Evolutionary conservation across 92 coral and sea anemone genomes (phyloP).

Genomic region (Porites rus): DNA sequence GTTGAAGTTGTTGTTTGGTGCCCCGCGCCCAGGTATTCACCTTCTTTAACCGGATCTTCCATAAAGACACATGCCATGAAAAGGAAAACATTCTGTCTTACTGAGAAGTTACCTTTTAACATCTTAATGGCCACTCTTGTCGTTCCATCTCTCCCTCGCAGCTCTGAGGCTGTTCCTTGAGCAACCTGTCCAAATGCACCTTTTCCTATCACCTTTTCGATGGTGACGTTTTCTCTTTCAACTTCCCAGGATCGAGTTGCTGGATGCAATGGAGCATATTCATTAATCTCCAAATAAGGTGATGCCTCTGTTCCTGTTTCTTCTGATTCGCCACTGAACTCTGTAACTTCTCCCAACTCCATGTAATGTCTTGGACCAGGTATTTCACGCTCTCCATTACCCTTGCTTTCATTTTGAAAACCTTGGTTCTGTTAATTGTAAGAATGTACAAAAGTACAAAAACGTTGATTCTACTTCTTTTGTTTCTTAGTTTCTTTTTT

Average conservation of each 20-base stretch:
- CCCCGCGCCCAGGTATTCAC: too few species aligned
- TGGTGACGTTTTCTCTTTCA: conserved; percentile 25
- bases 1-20: too few species aligned
- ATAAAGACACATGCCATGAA: too few species aligned
- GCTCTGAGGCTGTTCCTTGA: conserved; percentile 14
- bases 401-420: neutral
- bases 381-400: neutral
- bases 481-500: too few species aligned
- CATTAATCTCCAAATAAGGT: neutral
- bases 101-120: conserved; percentile 15
- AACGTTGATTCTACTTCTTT: too few species aligned
- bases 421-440: neutral
- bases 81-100: too few species aligned
- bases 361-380: neutral
- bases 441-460: too few species aligned
- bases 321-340: neutral
- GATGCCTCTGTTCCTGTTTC: neutral
- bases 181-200: conserved; percentile 45
- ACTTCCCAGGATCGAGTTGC: conserved; percentile 42
- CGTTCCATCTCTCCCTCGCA: conserved; percentile 9
- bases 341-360: neutral
- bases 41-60: too few species aligned
- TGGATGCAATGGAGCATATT: conserved; percentile 13
- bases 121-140: conserved; percentile 15
- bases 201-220: conserved; percentile 24